phyloP scores from a whole-genome alignment of 2,888 invertebrate genomes.

The Desoria tigrina region DNA sequence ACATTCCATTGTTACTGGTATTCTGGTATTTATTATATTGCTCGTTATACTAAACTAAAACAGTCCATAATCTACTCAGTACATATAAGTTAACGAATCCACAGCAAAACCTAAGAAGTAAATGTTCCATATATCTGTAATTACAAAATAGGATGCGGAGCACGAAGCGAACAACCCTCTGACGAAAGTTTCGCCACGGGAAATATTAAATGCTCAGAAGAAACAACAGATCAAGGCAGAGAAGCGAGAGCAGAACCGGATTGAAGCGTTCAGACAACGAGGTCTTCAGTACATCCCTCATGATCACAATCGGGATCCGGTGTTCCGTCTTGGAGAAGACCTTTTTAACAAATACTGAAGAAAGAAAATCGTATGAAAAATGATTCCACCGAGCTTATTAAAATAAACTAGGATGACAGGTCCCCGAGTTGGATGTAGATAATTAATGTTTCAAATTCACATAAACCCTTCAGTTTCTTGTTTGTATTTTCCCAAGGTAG shows the following conservation, averaged over 20 bases:
- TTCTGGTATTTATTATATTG: too few species aligned
- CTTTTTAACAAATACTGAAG: not conserved
- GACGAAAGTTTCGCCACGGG: conserved; percentile 8
- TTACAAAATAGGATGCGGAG: too few species aligned
- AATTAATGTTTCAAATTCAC: not conserved
- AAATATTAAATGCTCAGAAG: conserved; percentile 18
- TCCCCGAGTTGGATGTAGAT: not conserved
- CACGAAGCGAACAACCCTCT: not conserved
- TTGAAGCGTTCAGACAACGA: conserved; percentile 20
- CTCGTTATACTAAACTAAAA: too few species aligned
- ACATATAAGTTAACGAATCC: too few species aligned
- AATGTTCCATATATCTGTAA: too few species aligned
- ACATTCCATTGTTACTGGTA: too few species aligned
- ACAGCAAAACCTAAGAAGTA: too few species aligned
- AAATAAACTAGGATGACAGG: not conserved
- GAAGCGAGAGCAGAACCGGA: conserved; percentile 10
- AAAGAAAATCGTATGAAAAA: too few species aligned
- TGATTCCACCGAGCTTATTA: not conserved
- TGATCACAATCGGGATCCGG: not conserved
- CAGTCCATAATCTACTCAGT: too few species aligned
- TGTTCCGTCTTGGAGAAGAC: conserved; percentile 6
- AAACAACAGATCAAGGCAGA: conserved; percentile 1
- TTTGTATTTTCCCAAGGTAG: not conserved
- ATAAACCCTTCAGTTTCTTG: not conserved
- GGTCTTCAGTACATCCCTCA: conserved; percentile 12